Conservation (phyloP, 2,888 invertebrate genomes). For the Drosophila koepferae region DNA sequence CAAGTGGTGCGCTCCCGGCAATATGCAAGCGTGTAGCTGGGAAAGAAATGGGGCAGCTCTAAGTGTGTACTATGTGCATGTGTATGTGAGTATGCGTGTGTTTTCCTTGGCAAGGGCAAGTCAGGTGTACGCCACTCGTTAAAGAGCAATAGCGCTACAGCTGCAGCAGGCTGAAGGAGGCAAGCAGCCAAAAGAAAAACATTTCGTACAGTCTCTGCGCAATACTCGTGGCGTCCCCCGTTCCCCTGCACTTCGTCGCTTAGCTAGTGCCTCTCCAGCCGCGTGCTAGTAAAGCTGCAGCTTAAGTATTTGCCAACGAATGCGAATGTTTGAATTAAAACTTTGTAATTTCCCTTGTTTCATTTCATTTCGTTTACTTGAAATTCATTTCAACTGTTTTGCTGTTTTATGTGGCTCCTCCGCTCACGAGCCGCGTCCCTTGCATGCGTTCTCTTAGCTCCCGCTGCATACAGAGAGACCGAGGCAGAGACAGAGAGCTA, state of each 20-base stretch:
- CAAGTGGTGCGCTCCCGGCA: slow-evolving; percentile 37
- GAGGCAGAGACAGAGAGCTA: background rate
- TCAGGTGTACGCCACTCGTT: slow-evolving; percentile 44
- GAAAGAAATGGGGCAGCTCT: slow-evolving; percentile 1
- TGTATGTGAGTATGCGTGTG: slow-evolving; percentile 6
- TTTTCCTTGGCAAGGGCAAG: slow-evolving; percentile 17
- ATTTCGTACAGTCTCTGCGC: slow-evolving; percentile 60
- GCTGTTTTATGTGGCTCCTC: slow-evolving; percentile 20
- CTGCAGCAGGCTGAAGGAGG: slow-evolving; percentile 24
- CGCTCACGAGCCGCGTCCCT: background rate
- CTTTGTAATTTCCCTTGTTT: slow-evolving; percentile 81
- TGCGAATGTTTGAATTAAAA: slow-evolving; percentile 80
- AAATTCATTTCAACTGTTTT: slow-evolving; percentile 76
- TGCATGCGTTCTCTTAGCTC: slow-evolving; percentile 57
- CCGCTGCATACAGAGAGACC: slow-evolving; percentile 7
- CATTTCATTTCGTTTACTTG: slow-evolving; percentile 79
- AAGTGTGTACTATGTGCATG: background rate
- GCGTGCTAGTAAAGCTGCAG: slow-evolving; percentile 58
- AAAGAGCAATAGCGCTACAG: slow-evolving; percentile 28
- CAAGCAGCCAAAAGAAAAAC: slow-evolving; percentile 54
- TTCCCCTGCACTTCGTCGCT: too few relatives aligned
- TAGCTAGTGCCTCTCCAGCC: background rate
- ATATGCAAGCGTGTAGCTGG: slow-evolving; percentile 3
- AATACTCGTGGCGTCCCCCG: background rate
- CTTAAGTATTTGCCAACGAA: slow-evolving; percentile 76